Percentiles rank a stretch among this genome's conserved stretches.
Conservation (phyloP, 1,140 invertebrate genomes). For the Sycophaga agraensis region DNA sequence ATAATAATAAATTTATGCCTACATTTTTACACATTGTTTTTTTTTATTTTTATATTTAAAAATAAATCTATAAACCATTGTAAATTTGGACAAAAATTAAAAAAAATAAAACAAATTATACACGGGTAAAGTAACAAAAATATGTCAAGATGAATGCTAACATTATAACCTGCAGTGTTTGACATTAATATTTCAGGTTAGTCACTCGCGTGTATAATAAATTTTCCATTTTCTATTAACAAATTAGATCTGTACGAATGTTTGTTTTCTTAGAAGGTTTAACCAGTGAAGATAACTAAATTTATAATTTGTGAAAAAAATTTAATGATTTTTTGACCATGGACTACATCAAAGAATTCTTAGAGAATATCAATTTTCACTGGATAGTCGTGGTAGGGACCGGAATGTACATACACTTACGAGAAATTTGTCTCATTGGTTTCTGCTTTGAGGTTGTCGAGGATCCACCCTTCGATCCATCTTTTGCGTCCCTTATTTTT, state of each 20-base stretch:
- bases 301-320: neutral
- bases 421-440: constrained; percentile 53
- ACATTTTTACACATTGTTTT: too few relatives aligned
- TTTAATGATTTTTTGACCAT: constrained; percentile 25
- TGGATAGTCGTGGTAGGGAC: constrained; percentile 49
- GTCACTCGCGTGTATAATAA: neutral
- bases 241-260: neutral
- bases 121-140: too few relatives aligned
- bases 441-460: constrained; percentile 45
- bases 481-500: constrained; percentile 48
- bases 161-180: neutral
- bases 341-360: constrained; percentile 42
- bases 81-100: too few relatives aligned
- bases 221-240: too few relatives aligned
- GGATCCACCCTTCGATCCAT: constrained; percentile 40
- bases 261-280: neutral
- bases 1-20: too few relatives aligned
- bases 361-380: constrained; percentile 47
- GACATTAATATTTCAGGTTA: constrained; percentile 8
- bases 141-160: neutral
- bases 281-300: too few relatives aligned
- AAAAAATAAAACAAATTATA: neutral
- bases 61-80: too few relatives aligned
- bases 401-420: constrained; percentile 50
- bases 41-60: too few relatives aligned